Evolutionary conservation across 30 jellyfish, hydroid and myxozoan genomes (phyloP).

Genomic region (Nemopilema nomurai): DNA sequence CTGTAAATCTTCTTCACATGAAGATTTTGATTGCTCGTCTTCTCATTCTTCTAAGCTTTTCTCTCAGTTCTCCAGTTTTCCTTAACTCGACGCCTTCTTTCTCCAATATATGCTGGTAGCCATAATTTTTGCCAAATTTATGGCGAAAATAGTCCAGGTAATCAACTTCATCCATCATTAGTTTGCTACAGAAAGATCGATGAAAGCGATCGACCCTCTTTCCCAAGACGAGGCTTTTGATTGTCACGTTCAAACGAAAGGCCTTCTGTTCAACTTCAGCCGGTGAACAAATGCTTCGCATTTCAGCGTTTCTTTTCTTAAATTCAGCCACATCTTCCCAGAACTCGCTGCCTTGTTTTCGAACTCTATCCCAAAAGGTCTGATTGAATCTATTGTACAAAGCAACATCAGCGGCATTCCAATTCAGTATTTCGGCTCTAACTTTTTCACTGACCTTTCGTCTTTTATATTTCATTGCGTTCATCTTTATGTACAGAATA

Average conservation of each 20-base stretch:
- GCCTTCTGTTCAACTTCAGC: slow-evolving; percentile 77
- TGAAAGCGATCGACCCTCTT: slow-evolving; percentile 80
- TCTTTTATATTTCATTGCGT: slow-evolving; percentile 70
- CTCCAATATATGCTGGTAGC: slow-evolving; percentile 74
- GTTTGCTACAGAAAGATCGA: slow-evolving; percentile 74
- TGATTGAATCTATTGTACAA: slow-evolving; percentile 74
- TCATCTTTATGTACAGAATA: slow-evolving; percentile 81
- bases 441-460: slow-evolving; percentile 28
- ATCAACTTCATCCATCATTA: slow-evolving; percentile 80
- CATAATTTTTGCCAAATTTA: slow-evolving; percentile 73
- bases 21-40: background rate
- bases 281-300: slow-evolving; percentile 76
- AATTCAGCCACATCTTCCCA: slow-evolving; percentile 89
- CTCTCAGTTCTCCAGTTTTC: slow-evolving; percentile 43
- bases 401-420: slow-evolving; percentile 87
- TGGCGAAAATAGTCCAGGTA: slow-evolving; percentile 79
- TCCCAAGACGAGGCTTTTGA: slow-evolving; percentile 69
- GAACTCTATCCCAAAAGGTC: slow-evolving; percentile 84
- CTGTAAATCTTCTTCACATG: background rate
- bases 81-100: slow-evolving; percentile 68
- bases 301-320: slow-evolving; percentile 56
- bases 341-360: slow-evolving; percentile 64
- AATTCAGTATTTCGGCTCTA: slow-evolving; percentile 49
- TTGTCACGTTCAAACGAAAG: slow-evolving; percentile 62
- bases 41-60: slow-evolving; percentile 17